Evolutionary conservation across 2,113 vertebrate species (phyloP), one percentile per base, ranked within the genome.

Genomic region (Gopherus flavomarginatus): DNA sequence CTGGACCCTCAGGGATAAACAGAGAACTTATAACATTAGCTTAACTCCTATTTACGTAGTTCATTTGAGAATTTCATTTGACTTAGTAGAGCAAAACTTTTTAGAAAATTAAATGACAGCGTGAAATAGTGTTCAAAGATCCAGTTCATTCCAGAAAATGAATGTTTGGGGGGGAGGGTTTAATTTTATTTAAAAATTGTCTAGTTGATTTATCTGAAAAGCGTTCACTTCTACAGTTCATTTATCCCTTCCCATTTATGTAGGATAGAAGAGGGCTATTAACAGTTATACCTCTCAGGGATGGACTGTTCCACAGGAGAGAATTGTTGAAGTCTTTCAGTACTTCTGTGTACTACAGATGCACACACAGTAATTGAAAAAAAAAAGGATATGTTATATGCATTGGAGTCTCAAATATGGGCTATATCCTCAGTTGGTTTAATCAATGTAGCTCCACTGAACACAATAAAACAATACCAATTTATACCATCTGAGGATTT

Each of bases 1-100:
- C 49, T 77, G 95, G 86, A 94, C 81, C 62, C 79, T 79, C 22
- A 5, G 27, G 83, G 83, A 88, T 94, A 97, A 95, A 95, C 24
- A 93, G 38, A 95, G 27, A 78, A 69, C 35, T 81, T 87, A 72
- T 62, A 90, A 79, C 72, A 94, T 85, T 96, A 59, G 87, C 24
- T 52, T 47, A 1, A 6, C 35, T 91, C 22, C 54, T 94, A 85
- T 94, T 95, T 94, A 54, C 29, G 85, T 91, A 69, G 56, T 8
- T 83, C 80, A 77, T 85, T 59, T n/a, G 85, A 93, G 57, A 96
- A 89, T 14, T 26, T 96, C 44, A 72, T 86, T 93, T 96, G 50
- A 92, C 26, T 77, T 65, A 86, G 49, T 35, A 93, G 56, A 53
- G 1, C 19, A 82, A 87, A 93, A 95, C 17, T 82, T 83, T 29